phyloP scores from a whole-genome alignment of 23 tunicate genomes.

The Phallusia fumigata region DNA sequence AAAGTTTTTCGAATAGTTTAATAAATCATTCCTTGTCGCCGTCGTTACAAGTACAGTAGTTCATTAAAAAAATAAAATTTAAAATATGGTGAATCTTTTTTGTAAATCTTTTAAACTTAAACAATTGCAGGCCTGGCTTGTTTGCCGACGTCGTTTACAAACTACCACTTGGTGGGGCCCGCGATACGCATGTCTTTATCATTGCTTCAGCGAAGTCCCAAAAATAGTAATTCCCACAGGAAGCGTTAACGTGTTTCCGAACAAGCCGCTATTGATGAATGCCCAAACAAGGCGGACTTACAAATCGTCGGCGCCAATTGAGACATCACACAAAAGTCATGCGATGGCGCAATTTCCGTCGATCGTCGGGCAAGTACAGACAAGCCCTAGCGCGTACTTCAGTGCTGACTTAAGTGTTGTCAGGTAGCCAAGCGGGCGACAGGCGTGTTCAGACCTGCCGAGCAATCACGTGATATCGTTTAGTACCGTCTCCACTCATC shows the following conservation, averaged over 20 bases:
- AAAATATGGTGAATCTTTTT: no score
- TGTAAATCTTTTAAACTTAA: no score
- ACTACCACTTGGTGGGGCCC: slow-evolving; percentile 8
- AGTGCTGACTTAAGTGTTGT: not conserved
- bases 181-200: not conserved
- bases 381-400: not conserved
- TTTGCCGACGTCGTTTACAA: no score
- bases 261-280: not conserved
- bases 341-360: slow-evolving; percentile 1
- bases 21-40: no score
- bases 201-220: not conserved
- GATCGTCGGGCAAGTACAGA: slow-evolving; percentile 5
- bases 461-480: not conserved
- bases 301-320: not conserved
- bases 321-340: not conserved
- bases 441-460: slow-evolving; percentile 2
- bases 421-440: not conserved
- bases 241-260: not conserved
- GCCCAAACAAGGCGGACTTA: not conserved
- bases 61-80: no score
- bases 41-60: no score
- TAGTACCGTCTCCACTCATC: not conserved
- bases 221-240: not conserved
- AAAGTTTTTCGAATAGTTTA: no score
- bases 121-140: no score